A percentile compares a stretch with the other conserved stretches of the same genome.
Conservation (phyloP, 92 coral and sea anemone species). For the Heteractis magnifica region DNA sequence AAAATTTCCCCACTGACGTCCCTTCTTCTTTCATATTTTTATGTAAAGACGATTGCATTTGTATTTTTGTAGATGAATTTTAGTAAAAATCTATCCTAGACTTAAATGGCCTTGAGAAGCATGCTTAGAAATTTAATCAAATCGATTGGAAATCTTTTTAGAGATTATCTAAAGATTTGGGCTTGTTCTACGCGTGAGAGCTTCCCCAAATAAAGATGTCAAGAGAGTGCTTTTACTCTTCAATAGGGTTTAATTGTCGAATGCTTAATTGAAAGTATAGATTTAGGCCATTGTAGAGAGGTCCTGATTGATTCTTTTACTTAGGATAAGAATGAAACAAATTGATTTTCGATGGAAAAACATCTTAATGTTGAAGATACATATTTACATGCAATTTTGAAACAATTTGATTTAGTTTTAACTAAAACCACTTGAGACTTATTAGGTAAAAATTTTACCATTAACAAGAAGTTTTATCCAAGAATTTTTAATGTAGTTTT, state of each 20-base stretch:
- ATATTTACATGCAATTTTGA: not conserved
- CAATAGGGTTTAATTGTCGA: conserved; percentile 3
- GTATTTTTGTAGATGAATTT: not conserved
- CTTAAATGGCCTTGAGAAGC: conserved; percentile 1
- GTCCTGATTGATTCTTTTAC: conserved; percentile 7
- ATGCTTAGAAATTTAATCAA: not conserved
- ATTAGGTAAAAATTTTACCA: not conserved
- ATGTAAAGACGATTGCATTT: not conserved
- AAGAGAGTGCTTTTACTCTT: not conserved
- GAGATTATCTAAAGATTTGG: conserved; percentile 18
- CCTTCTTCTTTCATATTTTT: no score
- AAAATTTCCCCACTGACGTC: not conserved
- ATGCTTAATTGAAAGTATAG: conserved; percentile 4
- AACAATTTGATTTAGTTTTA: not conserved
- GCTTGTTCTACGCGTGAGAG: conserved; percentile 22
- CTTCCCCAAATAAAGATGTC: not conserved
- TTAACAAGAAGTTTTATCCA: no score
- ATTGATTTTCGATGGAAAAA: not conserved
- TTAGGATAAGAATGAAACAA: not conserved
- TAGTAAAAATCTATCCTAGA: not conserved
- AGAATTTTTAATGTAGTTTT: no score
- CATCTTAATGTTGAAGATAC: not conserved
- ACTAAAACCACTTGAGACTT: not conserved
- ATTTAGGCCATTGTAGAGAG: not conserved
- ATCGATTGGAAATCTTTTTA: not conserved